Evolutionary conservation across 2,888 invertebrate species (phyloP), one percentile per base, ranked within the genome.

Genomic region (Lamproptera curius): DNA sequence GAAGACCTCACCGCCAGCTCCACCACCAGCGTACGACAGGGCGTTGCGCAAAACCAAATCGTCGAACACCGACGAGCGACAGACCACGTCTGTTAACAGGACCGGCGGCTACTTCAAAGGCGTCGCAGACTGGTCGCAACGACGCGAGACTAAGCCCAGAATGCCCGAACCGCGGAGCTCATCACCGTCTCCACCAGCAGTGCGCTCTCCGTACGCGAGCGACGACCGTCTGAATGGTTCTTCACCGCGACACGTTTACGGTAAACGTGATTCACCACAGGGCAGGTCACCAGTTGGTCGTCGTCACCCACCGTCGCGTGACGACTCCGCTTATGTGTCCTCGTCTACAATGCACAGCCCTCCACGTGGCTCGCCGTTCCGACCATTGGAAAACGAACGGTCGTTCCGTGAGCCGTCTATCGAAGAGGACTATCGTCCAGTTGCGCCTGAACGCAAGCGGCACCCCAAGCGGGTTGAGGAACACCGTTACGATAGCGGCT

Each of bases 101-200:
- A 88, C 75, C 46, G 86, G 78, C 57, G 90, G 91, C 39, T 92
- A 91, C 65, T 92, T 90, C 65, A 92, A 93, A 60, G 95, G 95
- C 15, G 92, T 95, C 46, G 92, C 92, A 43, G 95, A 95, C 63
- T 95, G 95, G 95, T 92, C 92, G 1, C 93, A 93, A 65, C 88
- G 93, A 46, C 88, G 89, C 42, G 89, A 89, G 33, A 81, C 70
- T 43, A 89, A 89, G 43, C 88, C 88, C 5, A 81, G 78, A 52
- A 84, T 87, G 82, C 89, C 87, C 3, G 84, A 86, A 52, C 88
- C 88, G 57, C 70, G 86, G 16, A 88, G 86, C 52, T 73, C 83
- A 1, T 88, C 88, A 39, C 76, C 87, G 6, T 84, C 89, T 35
- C 68, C 89, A 56, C 72, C 88, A 47, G 70, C 84, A 50, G 70